These are phyloP conservation scores for Pempheris klunzingeri DNA, from an alignment of 2,797 vertebrate genomes.

Conservation along the genomic window DNA sequence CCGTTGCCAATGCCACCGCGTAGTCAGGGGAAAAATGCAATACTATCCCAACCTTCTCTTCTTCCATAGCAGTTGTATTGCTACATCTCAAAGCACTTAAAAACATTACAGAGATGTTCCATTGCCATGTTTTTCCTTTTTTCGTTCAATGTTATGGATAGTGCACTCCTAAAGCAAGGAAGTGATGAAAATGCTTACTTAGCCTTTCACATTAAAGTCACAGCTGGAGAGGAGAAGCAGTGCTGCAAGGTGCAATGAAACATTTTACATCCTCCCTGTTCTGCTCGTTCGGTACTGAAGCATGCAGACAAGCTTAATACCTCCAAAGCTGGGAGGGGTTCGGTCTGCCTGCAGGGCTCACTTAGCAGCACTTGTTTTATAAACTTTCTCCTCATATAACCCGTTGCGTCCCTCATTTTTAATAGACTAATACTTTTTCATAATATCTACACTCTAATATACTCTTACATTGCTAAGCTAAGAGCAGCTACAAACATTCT, in stretches of 20 bases:
- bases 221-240: conserved; percentile 41
- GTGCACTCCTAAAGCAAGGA: conserved; percentile 42
- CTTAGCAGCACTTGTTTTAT: conserved; percentile 27
- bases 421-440: not conserved
- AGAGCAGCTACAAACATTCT: conserved; percentile 27
- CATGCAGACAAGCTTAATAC: conserved; percentile 52
- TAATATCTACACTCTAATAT: not conserved
- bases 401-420: conserved; percentile 2
- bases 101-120: conserved; percentile 26
- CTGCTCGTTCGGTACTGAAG: conserved; percentile 36
- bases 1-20: conserved; percentile 15
- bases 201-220: conserved; percentile 67
- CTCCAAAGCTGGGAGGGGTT: conserved; percentile 38
- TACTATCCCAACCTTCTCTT: conserved; percentile 26
- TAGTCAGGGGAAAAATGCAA: conserved; percentile 20
- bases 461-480: not conserved
- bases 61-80: conserved; percentile 10
- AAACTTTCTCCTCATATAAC: conserved; percentile 47
- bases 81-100: conserved; percentile 30
- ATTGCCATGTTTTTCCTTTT: conserved; percentile 12
- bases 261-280: conserved; percentile 52
- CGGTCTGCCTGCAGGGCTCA: conserved; percentile 41
- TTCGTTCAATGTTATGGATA: conserved; percentile 14
- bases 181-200: conserved; percentile 69
- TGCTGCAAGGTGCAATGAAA: conserved; percentile 66